Base-by-base conservation (phyloP, 2,113 vertebrate species). In the Cololabis saira region DNA sequence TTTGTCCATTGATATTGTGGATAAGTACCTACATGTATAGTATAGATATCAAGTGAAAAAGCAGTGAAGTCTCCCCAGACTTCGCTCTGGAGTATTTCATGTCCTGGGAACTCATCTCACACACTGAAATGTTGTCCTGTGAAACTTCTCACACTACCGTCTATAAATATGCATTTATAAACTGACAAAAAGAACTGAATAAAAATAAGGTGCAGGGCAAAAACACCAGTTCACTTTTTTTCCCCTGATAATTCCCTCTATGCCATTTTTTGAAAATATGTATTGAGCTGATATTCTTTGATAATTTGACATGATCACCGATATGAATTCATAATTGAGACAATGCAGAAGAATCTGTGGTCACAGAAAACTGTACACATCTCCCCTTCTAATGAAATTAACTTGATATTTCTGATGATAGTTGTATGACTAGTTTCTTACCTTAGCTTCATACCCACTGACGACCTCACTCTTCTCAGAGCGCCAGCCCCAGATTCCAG, bases 401-500 rank as follows among this genome's bases (percentile, higher is more conserved):
- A 37, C 33, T 37, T 37, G 33, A 3, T 5, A 27, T 37, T 37
- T 37, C 33, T 37, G 10, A 37, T 37, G 33, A 7, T 37, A 3
- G 18, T 5, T 42, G 12, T 17, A 15, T 41, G 4, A 16, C 13
- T 10, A 21, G 16, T 6, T 0, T n/a, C 88, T 77, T 83, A 96
- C 96, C 96, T 98, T 98, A 71, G 97, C 95, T 89, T 98, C 95
- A 0, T 98, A 98, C 64, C 97, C 97, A 0, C 96, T 98, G 74
- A 98, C 94, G 53, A 91, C 63, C 80, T 98, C 97, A 45, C 93
- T 95, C 91, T 98, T 98, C 90, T 98, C 96, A 0, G 96, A 97
- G 53, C 97, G 95, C 96, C 97, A 98, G 69, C 97, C 96, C 97
- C 96, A 98, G 89, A 98, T 98, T 11, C 97, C 96, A 1, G 96